Evolutionary conservation across 1,140 invertebrate species (phyloP), one percentile per base, ranked within the genome.

Genomic region (Sweltsa coloradensis): DNA sequence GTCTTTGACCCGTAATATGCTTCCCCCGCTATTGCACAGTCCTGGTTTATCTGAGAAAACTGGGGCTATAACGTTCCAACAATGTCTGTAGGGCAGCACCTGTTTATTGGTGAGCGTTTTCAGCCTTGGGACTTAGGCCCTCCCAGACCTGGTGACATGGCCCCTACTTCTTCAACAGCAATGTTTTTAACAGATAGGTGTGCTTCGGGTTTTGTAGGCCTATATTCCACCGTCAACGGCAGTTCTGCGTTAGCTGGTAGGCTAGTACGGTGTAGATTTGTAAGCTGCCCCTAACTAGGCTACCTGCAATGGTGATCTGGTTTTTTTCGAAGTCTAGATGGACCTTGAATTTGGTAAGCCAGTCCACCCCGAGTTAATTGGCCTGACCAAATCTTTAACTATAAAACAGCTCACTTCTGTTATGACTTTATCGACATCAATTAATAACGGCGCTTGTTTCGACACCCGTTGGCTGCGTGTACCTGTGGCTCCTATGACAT

Each of bases 1-100:
- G 13, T 52, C 37, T 1, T 46, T 44, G n/a, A 58, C 36, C 23
- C 23, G 5, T 7, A 37, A 19, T 37, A 19, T 37, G n/a, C 16
- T 22, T 37, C 23, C 5, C 18, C 23, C 18, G 5, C 18, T 7
- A 19, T 3, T 37, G 36, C 23, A 19, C n/a, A 16, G 18, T 7
- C 36, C 36, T 37, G 36, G 36, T 4, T 3, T 37, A 4, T 37
- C 36, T 5, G 36, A 37, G 11, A 37, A 37, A n/a, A n/a, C n/a
- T n/a, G n/a, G n/a, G n/a, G n/a, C n/a, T n/a, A n/a, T n/a, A n/a
- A n/a, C n/a, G n/a, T n/a, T n/a, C n/a, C n/a, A n/a, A n/a, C n/a
- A n/a, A n/a, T n/a, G n/a, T n/a, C n/a, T n/a, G n/a, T n/a, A n/a
- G n/a, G n/a, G n/a, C n/a, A n/a, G n/a, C n/a, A n/a, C n/a, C n/a